A percentile compares a stretch with the other conserved stretches of the same genome.
These are phyloP conservation scores for Xiphophorus hellerii DNA, from an alignment of 2,113 vertebrate species.

Conservation along the genomic window DNA sequence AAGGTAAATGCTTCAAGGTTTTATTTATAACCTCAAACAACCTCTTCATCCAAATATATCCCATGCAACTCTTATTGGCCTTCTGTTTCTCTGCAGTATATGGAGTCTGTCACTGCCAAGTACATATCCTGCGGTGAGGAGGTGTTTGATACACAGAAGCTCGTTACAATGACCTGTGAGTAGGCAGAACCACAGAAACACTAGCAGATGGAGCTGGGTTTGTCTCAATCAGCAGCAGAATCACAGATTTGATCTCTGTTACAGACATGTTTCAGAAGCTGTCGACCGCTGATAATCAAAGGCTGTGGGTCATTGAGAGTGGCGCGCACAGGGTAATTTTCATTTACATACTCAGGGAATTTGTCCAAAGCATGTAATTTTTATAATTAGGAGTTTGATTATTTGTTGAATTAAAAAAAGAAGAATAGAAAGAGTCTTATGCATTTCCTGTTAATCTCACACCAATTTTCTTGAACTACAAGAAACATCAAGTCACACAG, in stretches of 20 bases:
- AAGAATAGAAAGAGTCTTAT: not conserved
- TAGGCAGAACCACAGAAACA: constrained; percentile 2
- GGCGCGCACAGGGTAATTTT: constrained; percentile 83
- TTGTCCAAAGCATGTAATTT: not conserved
- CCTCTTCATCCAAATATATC: not conserved
- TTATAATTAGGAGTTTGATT: not conserved
- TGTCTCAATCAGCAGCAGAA: not conserved
- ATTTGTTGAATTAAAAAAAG: not conserved
- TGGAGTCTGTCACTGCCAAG: constrained; percentile 80
- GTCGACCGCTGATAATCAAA: constrained; percentile 81
- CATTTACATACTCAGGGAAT: not conserved
- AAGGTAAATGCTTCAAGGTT: constrained; percentile 65
- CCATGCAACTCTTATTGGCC: not conserved
- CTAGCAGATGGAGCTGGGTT: not conserved
- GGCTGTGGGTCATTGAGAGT: constrained; percentile 81
- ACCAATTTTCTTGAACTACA: not conserved
- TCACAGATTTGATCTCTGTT: constrained; percentile 19
- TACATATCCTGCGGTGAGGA: constrained; percentile 81
- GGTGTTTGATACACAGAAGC: constrained; percentile 79
- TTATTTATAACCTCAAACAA: not conserved
- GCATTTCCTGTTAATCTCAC: not conserved
- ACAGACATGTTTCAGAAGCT: constrained; percentile 91
- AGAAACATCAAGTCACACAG: not conserved
- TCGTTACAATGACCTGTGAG: constrained; percentile 90
- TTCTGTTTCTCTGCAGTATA: constrained; percentile 72